Evolutionary conservation across 2,113 vertebrate genomes (phyloP).

Genomic region (Gymnocephalus cernua): DNA sequence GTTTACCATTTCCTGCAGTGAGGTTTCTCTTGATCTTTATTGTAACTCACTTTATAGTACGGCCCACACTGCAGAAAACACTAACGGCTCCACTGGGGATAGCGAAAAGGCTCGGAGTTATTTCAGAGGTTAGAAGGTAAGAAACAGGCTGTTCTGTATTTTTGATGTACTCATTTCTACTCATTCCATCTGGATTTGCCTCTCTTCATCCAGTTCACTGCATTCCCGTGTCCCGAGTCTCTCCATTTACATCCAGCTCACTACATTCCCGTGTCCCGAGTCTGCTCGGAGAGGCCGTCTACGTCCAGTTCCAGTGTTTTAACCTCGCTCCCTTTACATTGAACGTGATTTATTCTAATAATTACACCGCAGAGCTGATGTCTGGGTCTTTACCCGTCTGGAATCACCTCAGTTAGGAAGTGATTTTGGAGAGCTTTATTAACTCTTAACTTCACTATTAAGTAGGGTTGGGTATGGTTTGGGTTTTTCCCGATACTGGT

Average conservation of each 20-base stretch:
- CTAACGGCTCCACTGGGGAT: constrained; percentile 43
- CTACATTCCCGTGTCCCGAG: constrained; percentile 56
- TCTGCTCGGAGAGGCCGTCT: constrained; percentile 49
- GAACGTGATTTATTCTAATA: constrained; percentile 3
- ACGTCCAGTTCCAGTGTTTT: constrained; percentile 42
- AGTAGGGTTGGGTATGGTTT: too few species aligned
- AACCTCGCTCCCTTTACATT: constrained; percentile 28
- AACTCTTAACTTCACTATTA: constrained; percentile 35
- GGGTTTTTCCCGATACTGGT: too few species aligned
- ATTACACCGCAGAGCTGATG: constrained; percentile 24
- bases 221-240: too few species aligned
- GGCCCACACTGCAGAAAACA: constrained; percentile 33
- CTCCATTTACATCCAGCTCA: constrained; percentile 1
- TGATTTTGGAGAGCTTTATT: constrained; percentile 28
- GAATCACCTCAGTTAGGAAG: constrained; percentile 33
- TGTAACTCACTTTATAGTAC: constrained; percentile 53
- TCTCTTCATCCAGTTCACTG: constrained; percentile 14
- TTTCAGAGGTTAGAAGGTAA: constrained; percentile 51
- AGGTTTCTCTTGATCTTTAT: constrained; percentile 50
- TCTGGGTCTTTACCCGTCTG: constrained; percentile 31
- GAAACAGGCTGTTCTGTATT: constrained; percentile 13
- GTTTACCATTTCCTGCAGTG: constrained; percentile 40
- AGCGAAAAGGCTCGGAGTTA: constrained; percentile 22
- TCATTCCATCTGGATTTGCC: constrained; percentile 24
- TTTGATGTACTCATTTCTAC: constrained; percentile 31